Evolutionary conservation across 2,113 vertebrate genomes (phyloP), one percentile per base, ranked within the genome.

Genomic region (Argyrosomus japonicus): DNA sequence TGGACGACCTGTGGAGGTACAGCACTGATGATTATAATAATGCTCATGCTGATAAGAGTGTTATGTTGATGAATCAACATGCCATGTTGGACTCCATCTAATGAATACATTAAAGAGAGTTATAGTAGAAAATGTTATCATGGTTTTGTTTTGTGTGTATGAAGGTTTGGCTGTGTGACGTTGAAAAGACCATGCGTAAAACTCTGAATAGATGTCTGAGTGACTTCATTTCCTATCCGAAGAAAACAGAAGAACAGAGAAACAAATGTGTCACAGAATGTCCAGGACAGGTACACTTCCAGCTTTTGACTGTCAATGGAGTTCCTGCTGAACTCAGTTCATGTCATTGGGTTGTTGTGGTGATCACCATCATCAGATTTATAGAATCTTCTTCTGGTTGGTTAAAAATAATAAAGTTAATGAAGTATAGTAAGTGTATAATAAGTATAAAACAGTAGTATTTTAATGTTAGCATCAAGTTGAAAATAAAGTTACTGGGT

Each of bases 261-360:
- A 96, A 97, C 91, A 97, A 96, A 68, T 98, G 97, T 97, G 92
- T 97, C 87, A 96, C 93, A 85, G 95, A 97, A 0, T 98, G 96
- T 96, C 95, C 97, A 0, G 97, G 97, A 68, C 97, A 98, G 96
- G 97, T 98, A 51, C 25, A 53, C 45, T 57, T 56, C 9, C 21
- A 77, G 8, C 6, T 0, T 83, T 6, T 53, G 36, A 19, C n/a
- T 64, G 5, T 54, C 14, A 65, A 1, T 13, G 12, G 11, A 17
- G 7, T 36, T 58, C 15, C 17, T 77, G 21, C 4, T 68, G 3
- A 15, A 50, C 13, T 36, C n/a, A 9, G 18, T 76, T 12, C 7
- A 45, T 48, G 43, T 32, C 17, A 57, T 65, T 56, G 23, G 10
- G 60, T 21, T 62, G 18, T 12, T 21, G 29, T 61, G 17, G 17